Evolutionary conservation across 2,113 vertebrate genomes (phyloP).

Genomic region (Heterocephalus glaber): DNA sequence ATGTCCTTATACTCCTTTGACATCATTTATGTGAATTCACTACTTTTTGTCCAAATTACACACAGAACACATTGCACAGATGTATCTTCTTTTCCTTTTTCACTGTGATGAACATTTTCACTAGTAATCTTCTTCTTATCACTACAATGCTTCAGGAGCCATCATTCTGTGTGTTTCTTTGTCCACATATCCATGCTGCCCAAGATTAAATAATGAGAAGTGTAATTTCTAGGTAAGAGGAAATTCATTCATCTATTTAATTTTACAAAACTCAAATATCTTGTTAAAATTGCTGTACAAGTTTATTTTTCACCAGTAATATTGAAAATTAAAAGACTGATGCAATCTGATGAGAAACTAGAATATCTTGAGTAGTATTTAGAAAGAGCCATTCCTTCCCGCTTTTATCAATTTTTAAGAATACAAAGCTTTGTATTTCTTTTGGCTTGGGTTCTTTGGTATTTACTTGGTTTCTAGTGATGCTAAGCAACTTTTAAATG

Average conservation of each 20-base stretch:
- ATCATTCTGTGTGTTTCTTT: background rate
- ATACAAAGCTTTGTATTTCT: background rate
- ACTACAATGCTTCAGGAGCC: background rate
- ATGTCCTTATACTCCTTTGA: background rate
- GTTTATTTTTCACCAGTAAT: background rate
- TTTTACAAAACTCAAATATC: background rate
- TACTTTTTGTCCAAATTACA: background rate
- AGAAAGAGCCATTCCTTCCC: background rate
- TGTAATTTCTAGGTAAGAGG: background rate
- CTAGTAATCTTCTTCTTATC: background rate
- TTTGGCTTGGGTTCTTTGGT: background rate
- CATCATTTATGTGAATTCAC: background rate
- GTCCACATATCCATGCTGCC: accelerated
- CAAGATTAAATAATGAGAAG: background rate
- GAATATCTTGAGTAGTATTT: background rate
- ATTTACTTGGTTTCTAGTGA: background rate
- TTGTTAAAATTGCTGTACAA: background rate
- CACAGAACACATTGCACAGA: background rate
- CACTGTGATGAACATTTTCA: background rate
- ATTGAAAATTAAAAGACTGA: background rate
- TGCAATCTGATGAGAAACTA: background rate
- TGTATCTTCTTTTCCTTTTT: background rate
- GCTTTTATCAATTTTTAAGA: background rate
- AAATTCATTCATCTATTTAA: background rate
- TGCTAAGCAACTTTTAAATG: background rate